Evolutionary conservation across 2,113 vertebrate genomes (phyloP), one percentile per base, ranked within the genome.

Genomic region (Oceanites oceanicus): DNA sequence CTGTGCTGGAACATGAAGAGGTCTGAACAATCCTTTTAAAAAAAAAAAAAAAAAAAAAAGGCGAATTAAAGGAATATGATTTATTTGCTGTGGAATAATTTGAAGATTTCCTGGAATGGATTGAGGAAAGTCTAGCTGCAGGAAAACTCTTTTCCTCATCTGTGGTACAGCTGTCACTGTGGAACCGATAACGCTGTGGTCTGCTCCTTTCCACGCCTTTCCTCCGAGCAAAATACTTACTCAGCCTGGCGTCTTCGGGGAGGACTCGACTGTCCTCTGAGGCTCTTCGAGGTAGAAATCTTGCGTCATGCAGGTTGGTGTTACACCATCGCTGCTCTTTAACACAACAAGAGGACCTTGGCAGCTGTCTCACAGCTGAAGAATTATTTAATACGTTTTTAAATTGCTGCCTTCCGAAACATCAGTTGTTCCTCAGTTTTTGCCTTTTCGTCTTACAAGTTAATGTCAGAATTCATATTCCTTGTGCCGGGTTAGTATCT

Each of bases 321-420:
- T 44, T 49, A 32, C 53, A 22, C 42, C 77, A 7, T 2, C 4
- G 6, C 59, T 66, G 42, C 70, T 52, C 0, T 29, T 13, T 6
- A 3, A 11, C 62, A 56, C n/a, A 1, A 13, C 62, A 17, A 5
- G 1, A 22, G 67, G 18, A 7, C 10, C 29, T 59, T 2, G 0
- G 63, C 62, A 89, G 76, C 58, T 78, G 30, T 7, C 49, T 53
- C 9, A 1, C 40, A 38, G 56, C 45, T 87, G 68, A 11, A 6
- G 21, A 25, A 13, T 58, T 13, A 2, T 4, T 66, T 15, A 29
- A 52, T 32, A 11, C 13, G 4, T 32, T 81, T 66, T 58, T 15
- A 18, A 53, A 15, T 17, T 30, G 61, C 32, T 94, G 82, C 66
- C 20, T 80, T 47, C 32, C 16, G 52, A 55, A 80, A 7, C 21